Evolutionary conservation across 2,888 invertebrate genomes (phyloP).

Genomic region (Synanthedon andrenaeformis): DNA sequence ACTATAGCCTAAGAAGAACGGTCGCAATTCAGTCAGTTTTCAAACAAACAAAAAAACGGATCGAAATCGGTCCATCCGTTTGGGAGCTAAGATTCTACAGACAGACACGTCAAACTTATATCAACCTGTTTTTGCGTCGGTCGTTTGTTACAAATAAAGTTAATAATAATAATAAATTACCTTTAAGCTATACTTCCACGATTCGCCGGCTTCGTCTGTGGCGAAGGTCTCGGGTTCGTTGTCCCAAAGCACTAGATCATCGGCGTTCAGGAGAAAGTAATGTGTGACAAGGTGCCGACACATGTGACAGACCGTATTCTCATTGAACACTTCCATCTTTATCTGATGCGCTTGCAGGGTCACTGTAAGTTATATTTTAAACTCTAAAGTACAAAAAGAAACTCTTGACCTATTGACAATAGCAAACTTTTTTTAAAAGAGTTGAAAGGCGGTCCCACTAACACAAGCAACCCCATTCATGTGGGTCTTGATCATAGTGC

Average conservation of each 20-base stretch:
- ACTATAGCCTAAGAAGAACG: no score
- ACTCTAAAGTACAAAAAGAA: not conserved
- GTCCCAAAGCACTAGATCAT: slow-evolving; percentile 90
- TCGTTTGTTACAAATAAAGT: no score
- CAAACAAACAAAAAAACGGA: no score
- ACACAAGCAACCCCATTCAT: not conserved
- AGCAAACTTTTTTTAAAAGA: not conserved
- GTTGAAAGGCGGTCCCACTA: not conserved
- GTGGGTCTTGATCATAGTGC: no score
- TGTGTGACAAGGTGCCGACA: slow-evolving; percentile 86
- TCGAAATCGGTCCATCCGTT: no score
- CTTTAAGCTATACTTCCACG: slow-evolving; percentile 93
- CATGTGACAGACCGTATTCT: slow-evolving; percentile 82
- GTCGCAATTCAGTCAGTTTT: no score
- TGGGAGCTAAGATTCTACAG: no score
- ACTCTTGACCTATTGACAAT: not conserved
- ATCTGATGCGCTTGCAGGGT: slow-evolving; percentile 75
- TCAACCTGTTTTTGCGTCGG: no score
- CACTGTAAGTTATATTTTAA: slow-evolving; percentile 22
- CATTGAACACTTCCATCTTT: slow-evolving; percentile 82
- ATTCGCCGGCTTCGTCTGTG: slow-evolving; percentile 89
- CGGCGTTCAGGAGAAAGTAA: slow-evolving; percentile 86
- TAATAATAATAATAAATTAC: slow-evolving; percentile 40
- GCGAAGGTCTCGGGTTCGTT: slow-evolving; percentile 92
- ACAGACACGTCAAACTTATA: no score